Percentiles rank a stretch among this genome's conserved stretches.
Conservation (phyloP, 2,113 vertebrate species). For the Antechinus stuartii region DNA sequence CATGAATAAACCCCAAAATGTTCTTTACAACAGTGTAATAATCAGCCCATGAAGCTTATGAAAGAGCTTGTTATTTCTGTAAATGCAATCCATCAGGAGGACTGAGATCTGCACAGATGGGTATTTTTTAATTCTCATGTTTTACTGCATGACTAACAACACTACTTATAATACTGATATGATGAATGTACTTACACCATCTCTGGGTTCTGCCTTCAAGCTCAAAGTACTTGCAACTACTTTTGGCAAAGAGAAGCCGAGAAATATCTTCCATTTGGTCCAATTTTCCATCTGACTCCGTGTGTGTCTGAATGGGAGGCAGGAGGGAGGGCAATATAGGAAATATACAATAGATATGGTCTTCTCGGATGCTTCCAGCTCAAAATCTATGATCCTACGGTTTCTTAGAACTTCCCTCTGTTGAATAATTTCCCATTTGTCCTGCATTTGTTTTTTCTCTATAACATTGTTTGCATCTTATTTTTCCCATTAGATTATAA, state of each 20-base stretch:
- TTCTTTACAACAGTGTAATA: not conserved
- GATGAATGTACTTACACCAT: not conserved
- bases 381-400: not conserved
- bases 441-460: too few relatives aligned
- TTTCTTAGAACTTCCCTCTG: not conserved
- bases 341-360: not conserved
- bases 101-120: not conserved
- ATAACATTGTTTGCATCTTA: not conserved
- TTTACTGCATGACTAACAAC: not conserved
- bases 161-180: not conserved
- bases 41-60: not conserved
- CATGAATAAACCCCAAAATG: not conserved
- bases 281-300: not conserved
- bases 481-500: not conserved
- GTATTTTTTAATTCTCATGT: not conserved
- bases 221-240: not conserved
- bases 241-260: not conserved
- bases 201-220: not conserved
- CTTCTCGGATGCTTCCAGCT: not conserved
- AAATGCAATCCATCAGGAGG: not conserved
- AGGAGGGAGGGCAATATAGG: too few relatives aligned
- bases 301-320: not conserved
- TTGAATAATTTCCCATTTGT: not conserved
- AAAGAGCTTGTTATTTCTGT: not conserved
- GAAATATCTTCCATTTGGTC: not conserved